Conservation (phyloP, 2,113 vertebrate genomes). For the Zapus hudsonius region DNA sequence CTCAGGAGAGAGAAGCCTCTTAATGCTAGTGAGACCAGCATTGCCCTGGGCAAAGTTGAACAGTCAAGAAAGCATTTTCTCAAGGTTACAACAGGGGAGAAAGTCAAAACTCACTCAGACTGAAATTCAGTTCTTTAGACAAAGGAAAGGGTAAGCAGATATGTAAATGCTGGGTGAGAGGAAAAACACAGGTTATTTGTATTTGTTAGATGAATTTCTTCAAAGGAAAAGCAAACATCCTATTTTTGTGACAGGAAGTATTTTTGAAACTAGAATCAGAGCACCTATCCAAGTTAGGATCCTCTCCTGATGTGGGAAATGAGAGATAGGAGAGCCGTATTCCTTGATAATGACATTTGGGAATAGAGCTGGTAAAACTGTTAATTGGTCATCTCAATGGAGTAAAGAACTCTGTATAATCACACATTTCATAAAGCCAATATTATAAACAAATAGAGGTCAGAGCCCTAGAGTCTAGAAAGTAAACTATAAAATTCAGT, state of each 20-base stretch:
- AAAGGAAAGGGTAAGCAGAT: background rate
- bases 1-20: slow-evolving; percentile 2
- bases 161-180: too few species aligned
- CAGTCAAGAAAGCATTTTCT: background rate
- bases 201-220: background rate
- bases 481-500: background rate
- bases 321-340: fast-evolving
- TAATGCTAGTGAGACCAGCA: background rate
- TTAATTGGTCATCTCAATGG: background rate
- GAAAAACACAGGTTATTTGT: background rate
- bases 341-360: background rate
- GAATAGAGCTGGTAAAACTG: background rate
- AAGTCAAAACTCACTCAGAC: background rate
- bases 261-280: background rate
- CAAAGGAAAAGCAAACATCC: background rate
- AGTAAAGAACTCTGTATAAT: background rate
- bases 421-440: background rate
- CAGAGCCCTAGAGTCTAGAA: background rate
- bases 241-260: background rate
- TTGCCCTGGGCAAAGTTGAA: background rate
- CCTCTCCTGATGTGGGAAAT: fast-evolving
- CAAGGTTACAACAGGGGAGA: background rate
- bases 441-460: background rate
- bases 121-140: background rate
- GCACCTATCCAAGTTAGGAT: background rate